A percentile compares a stretch with the other conserved stretches of the same genome.
Evolutionary conservation across 2,797 vertebrate species (phyloP).

Genomic region (Coracias cyanogaster): DNA sequence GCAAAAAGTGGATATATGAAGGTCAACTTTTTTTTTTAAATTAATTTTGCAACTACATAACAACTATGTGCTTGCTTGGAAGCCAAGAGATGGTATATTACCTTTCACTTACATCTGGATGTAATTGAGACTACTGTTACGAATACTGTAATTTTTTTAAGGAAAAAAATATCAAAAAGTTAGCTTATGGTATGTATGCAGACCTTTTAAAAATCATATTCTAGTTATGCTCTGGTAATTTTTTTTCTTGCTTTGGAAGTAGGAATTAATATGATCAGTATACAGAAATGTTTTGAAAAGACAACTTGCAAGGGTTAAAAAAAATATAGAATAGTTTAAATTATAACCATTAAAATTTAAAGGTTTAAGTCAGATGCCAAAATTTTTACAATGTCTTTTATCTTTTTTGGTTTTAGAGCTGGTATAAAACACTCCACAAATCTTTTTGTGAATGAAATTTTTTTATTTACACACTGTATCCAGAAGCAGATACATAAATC

Average conservation of each 20-base stretch:
- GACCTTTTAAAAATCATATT: neutral
- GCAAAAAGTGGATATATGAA: neutral
- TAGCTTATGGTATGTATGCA: neutral
- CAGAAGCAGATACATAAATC: constrained; percentile 95
- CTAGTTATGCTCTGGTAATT: neutral
- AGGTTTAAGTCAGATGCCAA: neutral
- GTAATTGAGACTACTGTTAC: neutral
- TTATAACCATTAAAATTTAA: neutral
- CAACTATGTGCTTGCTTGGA: neutral
- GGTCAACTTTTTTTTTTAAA: neutral
- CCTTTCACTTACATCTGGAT: neutral
- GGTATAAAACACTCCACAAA: constrained; percentile 47
- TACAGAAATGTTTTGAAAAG: neutral
- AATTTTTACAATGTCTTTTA: neutral
- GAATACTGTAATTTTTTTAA: neutral
- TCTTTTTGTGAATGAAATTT: constrained; percentile 87
- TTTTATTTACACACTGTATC: constrained; percentile 97
- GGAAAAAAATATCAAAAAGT: neutral
- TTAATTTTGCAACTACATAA: neutral
- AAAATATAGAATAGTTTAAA: neutral
- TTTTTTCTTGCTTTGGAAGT: neutral
- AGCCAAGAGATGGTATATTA: neutral
- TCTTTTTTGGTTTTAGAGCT: neutral
- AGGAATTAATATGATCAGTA: neutral
- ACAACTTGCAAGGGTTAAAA: neutral